A percentile compares a stretch with the other conserved stretches of the same genome.
Evolutionary conservation across 2,113 vertebrate genomes (phyloP).

Genomic region (Chionis minor): DNA sequence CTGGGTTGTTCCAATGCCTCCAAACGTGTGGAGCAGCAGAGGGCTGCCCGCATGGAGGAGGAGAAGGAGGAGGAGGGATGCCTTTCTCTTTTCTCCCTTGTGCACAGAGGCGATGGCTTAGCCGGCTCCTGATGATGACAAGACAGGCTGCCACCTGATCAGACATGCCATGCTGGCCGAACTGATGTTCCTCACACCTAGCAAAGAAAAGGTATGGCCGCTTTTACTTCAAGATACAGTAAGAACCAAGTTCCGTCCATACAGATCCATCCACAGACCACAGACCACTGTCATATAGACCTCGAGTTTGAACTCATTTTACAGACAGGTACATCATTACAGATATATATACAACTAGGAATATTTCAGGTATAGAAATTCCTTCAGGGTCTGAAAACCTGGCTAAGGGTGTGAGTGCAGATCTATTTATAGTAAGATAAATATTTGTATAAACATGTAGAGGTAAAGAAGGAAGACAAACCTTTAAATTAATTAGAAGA

Average conservation of each 20-base stretch:
- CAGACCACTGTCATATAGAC: background rate
- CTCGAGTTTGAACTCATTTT: background rate
- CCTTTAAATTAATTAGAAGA: background rate
- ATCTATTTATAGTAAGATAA: background rate
- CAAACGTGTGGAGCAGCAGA: background rate
- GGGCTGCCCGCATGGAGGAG: background rate
- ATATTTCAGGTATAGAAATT: background rate
- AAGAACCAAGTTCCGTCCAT: background rate
- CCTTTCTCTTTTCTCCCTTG: background rate
- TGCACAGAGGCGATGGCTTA: background rate
- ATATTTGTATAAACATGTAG: background rate
- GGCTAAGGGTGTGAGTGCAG: background rate
- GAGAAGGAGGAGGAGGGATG: background rate
- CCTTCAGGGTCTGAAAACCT: background rate
- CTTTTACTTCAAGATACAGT: background rate
- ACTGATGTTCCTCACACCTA: background rate
- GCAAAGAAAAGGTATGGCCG: background rate
- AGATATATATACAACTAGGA: background rate
- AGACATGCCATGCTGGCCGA: rapidly evolving
- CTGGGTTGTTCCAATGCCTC: background rate
- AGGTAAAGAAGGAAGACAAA: background rate
- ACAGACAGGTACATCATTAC: background rate
- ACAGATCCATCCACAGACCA: background rate
- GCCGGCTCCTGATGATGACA: rapidly evolving
- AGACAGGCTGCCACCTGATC: background rate